Base-by-base conservation (phyloP, 1,140 invertebrate species). In the Brachionus manjavacas region DNA sequence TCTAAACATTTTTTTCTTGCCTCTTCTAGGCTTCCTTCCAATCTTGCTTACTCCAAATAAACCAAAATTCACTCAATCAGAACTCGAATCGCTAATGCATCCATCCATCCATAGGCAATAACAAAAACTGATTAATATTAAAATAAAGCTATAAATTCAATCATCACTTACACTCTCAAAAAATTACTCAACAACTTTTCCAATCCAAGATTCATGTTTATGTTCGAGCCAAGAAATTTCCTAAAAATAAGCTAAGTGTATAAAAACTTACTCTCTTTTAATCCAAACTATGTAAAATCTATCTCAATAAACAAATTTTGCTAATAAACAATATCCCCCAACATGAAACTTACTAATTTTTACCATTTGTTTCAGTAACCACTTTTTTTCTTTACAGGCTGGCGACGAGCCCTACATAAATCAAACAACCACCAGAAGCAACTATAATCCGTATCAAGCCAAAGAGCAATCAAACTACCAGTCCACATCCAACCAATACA, bases 401-500 rank as follows among this genome's bases (percentile, higher is more conserved):
- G 79, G 79, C 20, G 60, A 84, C 68, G 81, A 84, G 35, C 81
- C 60, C 28, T 52, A 84, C 20, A 35, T 84, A 12, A 81, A 81
- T 35, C 79, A 60, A 68, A 84, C 81, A 52, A 84, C 52, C 4
- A 55, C 25, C 20, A 70, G 43, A n/a, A 72, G 81, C 39, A 72
- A 70, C 35, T 84, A 68, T 41, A 52, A 84, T 20, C 41, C 81
- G 14, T 70, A 84, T 74, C 60, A 84, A 74, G n/a, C 64, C 28
- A 68, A 23, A 43, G 39, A 66, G 7, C 81, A 84, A 55, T 39
- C 79, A 39, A 31, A 20, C 20, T 80, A 52, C 88, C 64, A 83
- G 83, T 72, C 8, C 83, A 86, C 60, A 87, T 87, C 74, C 43
- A 66, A 43, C 60, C 1, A 86, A 86, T 1, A 74, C 86, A 20